Conservation (phyloP, 2,797 vertebrate genomes). For the Tragelaphus oryx region DNA sequence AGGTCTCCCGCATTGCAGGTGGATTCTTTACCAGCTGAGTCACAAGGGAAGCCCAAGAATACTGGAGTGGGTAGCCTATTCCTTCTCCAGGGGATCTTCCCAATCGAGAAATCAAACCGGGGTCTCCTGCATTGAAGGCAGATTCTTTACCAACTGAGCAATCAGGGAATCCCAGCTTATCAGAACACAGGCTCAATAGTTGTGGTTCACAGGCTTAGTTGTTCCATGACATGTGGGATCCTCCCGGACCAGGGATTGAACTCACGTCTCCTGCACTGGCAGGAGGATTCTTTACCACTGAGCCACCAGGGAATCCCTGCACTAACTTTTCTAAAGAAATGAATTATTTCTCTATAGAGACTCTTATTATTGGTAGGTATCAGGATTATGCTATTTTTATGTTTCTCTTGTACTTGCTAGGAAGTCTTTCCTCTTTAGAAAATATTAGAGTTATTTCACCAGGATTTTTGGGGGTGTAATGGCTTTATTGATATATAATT, state of each 20-base stretch:
- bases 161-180: neutral
- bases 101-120: fast-evolving
- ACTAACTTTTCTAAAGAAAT: neutral
- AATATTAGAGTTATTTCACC: neutral
- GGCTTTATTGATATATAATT: neutral
- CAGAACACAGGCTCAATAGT: neutral
- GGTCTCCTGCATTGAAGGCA: neutral
- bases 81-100: neutral
- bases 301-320: neutral
- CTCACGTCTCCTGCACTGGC: neutral
- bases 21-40: neutral
- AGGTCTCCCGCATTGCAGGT: neutral
- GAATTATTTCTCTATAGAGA: neutral
- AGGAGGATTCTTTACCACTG: neutral
- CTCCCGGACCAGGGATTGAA: neutral
- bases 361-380: neutral
- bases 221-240: neutral
- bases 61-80: neutral
- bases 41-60: neutral
- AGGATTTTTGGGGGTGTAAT: neutral
- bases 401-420: neutral
- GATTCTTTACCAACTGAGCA: neutral
- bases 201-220: neutral
- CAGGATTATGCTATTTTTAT: neutral
- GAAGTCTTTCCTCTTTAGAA: neutral